These are phyloP conservation scores for Epizoanthus ramosus DNA, from an alignment of 92 coral and sea anemone species.

Conservation along the genomic window DNA sequence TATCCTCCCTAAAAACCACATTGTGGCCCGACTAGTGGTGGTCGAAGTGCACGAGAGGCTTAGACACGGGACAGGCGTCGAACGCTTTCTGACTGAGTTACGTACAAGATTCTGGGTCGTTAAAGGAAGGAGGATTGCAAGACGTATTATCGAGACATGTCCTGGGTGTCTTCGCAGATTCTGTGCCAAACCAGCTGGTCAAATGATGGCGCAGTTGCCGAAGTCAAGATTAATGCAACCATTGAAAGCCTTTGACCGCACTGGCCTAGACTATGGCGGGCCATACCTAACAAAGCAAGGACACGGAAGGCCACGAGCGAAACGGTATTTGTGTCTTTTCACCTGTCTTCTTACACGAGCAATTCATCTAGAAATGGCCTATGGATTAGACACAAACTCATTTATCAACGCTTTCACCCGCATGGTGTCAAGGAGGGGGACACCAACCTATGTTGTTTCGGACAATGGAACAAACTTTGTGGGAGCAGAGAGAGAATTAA, in stretches of 20 bases:
- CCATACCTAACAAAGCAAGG: conserved; percentile 63
- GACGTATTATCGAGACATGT: conserved; percentile 25
- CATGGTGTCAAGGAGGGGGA: too few species aligned
- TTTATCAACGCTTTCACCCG: too few species aligned
- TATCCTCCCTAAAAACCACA: conserved; percentile 40
- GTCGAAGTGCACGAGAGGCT: conserved; percentile 49
- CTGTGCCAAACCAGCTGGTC: conserved; percentile 35
- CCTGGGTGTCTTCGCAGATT: conserved; percentile 48
- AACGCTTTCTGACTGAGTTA: too few species aligned
- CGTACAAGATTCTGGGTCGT: too few species aligned
- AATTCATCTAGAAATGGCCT: too few species aligned
- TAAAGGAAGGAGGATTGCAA: conserved; percentile 18
- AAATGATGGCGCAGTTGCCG: conserved; percentile 56
- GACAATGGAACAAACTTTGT: conserved; percentile 29
- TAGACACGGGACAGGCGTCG: too few species aligned
- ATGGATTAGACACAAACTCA: too few species aligned
- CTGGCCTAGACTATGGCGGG: conserved; percentile 45
- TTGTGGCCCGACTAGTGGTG: conserved; percentile 19
- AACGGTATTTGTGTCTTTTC: conserved; percentile 59
- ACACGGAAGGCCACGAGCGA: conserved; percentile 48
- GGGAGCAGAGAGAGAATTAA: conserved; percentile 17
- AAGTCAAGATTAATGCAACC: conserved; percentile 36
- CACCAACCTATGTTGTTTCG: too few species aligned
- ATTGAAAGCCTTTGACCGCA: conserved; percentile 47
- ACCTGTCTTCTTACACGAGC: too few species aligned